Percentiles rank a stretch among this genome's conserved stretches.
Evolutionary conservation across 2,797 vertebrate species (phyloP).

Genomic region (Sarcoramphus papa): DNA sequence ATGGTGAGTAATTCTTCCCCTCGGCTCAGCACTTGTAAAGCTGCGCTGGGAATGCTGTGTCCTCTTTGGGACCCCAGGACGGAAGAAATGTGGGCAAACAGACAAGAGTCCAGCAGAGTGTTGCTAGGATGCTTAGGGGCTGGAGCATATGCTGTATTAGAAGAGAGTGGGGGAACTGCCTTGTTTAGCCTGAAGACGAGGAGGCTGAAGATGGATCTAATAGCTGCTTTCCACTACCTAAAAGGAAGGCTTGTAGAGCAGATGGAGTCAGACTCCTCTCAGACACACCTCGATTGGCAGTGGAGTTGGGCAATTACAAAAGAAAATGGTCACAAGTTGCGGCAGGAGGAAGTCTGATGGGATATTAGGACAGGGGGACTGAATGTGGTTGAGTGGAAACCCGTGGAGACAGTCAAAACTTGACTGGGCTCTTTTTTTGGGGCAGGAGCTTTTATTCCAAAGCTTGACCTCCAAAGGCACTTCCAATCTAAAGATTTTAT

Average conservation of each 20-base stretch:
- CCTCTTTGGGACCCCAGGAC: not conserved
- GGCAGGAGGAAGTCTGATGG: not conserved
- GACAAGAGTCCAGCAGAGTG: not conserved
- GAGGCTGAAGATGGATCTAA: not conserved
- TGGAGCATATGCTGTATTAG: not conserved
- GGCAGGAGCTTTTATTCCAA: not conserved
- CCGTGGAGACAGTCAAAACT: accelerated
- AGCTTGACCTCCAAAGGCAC: not conserved
- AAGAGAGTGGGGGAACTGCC: not conserved
- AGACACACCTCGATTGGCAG: accelerated
- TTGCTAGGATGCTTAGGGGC: not conserved
- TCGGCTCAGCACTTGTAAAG: not conserved
- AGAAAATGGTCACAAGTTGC: not conserved
- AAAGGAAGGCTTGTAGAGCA: not conserved
- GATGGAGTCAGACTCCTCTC: not conserved
- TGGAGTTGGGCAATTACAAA: not conserved
- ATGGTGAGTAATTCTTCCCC: not conserved
- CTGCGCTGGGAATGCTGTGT: not conserved
- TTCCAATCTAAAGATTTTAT: not conserved
- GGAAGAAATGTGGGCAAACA: not conserved
- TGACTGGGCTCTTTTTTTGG: not conserved
- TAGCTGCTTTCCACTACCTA: not conserved
- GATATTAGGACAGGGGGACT: accelerated
- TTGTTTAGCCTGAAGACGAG: not conserved
- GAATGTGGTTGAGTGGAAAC: not conserved